Evolutionary conservation across 2,797 vertebrate species (phyloP), one percentile per base, ranked within the genome.

Genomic region (Falco cherrug): DNA sequence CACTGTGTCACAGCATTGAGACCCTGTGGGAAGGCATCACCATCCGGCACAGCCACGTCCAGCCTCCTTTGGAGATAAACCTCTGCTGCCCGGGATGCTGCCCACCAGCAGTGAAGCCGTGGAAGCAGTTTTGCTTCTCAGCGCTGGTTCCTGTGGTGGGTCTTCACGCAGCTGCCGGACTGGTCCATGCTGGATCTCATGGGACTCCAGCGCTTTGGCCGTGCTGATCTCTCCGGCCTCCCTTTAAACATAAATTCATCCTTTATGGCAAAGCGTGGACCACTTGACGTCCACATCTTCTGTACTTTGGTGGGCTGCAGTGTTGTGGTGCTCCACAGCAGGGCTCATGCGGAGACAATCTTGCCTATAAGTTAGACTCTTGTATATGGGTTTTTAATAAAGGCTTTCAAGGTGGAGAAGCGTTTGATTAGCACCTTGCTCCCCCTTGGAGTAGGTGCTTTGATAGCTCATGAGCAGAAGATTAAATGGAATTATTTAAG

Each of bases 401-500:
- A 97, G 96, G 93, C 96, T 97, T 97, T 95, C 95, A 84, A 95
- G 91, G 94, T 82, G 95, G 96, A 97, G 89, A 96, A 96, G 90
- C 85, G 5, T 97, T 95, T 97, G 96, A 97, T 97, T 97, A 97
- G 96, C 96, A 97, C 97, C 95, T 96, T 75, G 68, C 93, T 97
- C 96, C 95, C 92, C 91, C 92, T 95, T 37, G 43, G 89, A 97
- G 94, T 95, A 92, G 95, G 95, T 74, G 96, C 96, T 97, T 97
- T 97, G 97, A 97, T 95, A 96, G 92, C 93, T 95, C 91, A 51
- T 57, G 82, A 97, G 94, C 89, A 43, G 95, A 80, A 97, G 96
- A 96, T 97, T 57, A 97, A 97, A 97, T 45, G 67, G 96, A 97
- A 97, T 97, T 97, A 97, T 97, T 97, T 69, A 97, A 95, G 96